These are phyloP conservation scores for Drosophila incognita DNA, from an alignment of 2,888 invertebrate species.

Conservation along the genomic window DNA sequence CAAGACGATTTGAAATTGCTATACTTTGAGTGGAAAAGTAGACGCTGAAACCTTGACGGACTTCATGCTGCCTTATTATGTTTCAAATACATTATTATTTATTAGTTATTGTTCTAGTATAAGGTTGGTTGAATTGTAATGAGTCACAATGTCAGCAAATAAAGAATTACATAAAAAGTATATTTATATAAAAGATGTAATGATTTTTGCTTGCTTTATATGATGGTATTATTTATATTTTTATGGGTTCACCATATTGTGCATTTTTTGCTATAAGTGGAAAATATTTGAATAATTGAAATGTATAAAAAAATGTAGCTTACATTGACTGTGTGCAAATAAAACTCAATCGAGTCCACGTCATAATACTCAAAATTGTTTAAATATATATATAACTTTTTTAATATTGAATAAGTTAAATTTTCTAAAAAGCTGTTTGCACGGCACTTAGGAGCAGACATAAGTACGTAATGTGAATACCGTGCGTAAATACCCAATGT, in stretches of 20 bases:
- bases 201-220: not conserved
- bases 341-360: not conserved
- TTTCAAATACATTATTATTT: not conserved
- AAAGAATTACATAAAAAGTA: not conserved
- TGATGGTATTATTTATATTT: no score
- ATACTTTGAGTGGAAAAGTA: conserved; percentile 80
- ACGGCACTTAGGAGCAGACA: not conserved
- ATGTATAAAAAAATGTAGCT: not conserved
- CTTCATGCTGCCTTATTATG: not conserved
- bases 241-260: not conserved
- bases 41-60: conserved; percentile 81
- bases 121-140: no score
- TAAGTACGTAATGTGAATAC: not conserved
- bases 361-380: not conserved
- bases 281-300: not conserved
- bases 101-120: not conserved
- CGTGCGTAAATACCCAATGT: not conserved
- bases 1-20: conserved; percentile 81
- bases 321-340: not conserved
- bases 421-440: not conserved
- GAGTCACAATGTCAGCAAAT: not conserved
- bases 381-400: not conserved
- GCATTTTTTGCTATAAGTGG: not conserved
- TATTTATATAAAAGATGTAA: not conserved
- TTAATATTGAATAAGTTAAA: not conserved